Percentiles rank a stretch among this genome's conserved stretches.
phyloP scores from a whole-genome alignment of 2,888 invertebrate genomes.

The Busseola fusca region DNA sequence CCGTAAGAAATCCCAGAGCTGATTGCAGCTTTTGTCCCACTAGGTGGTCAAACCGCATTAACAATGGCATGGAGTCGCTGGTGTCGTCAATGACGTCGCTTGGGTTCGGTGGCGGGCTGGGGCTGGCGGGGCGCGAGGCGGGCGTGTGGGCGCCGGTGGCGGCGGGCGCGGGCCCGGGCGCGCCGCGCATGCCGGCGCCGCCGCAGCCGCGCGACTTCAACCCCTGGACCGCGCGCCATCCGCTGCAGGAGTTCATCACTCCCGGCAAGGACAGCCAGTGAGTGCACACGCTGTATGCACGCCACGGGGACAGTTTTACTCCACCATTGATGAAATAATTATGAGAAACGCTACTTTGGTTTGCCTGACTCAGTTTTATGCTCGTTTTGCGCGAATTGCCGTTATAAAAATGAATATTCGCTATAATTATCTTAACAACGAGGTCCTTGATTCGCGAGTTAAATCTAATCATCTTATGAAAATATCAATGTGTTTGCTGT shows the following conservation, averaged over 20 bases:
- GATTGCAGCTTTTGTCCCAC: not conserved
- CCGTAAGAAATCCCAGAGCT: not conserved
- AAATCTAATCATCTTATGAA: conserved; percentile 3
- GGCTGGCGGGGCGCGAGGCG: conserved; percentile 64
- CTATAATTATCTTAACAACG: not conserved
- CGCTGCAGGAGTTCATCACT: conserved; percentile 80
- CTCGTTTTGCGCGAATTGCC: conserved; percentile 12
- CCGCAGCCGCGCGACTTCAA: conserved; percentile 76
- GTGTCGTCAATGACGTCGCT: conserved; percentile 74
- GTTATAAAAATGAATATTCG: too few species aligned
- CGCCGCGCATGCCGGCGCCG: conserved; percentile 56
- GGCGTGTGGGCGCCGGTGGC: conserved; percentile 73
- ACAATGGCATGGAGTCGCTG: conserved; percentile 71
- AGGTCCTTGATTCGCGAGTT: conserved; percentile 1
- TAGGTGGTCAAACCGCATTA: conserved; percentile 74
- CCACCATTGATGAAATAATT: conserved; percentile 26
- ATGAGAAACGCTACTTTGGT: conserved; percentile 6
- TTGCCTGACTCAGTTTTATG: conserved; percentile 5
- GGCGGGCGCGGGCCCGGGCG: conserved; percentile 31
- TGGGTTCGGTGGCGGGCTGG: conserved; percentile 61
- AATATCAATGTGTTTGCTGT: conserved; percentile 46
- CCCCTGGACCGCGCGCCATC: conserved; percentile 83
- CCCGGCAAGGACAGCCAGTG: conserved; percentile 72
- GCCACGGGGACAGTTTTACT: conserved; percentile 51
- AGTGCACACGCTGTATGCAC: conserved; percentile 57